A percentile compares a stretch with the other conserved stretches of the same genome.
phyloP scores from a whole-genome alignment of 2,113 vertebrate genomes.

The Phyllopteryx taeniolatus region DNA sequence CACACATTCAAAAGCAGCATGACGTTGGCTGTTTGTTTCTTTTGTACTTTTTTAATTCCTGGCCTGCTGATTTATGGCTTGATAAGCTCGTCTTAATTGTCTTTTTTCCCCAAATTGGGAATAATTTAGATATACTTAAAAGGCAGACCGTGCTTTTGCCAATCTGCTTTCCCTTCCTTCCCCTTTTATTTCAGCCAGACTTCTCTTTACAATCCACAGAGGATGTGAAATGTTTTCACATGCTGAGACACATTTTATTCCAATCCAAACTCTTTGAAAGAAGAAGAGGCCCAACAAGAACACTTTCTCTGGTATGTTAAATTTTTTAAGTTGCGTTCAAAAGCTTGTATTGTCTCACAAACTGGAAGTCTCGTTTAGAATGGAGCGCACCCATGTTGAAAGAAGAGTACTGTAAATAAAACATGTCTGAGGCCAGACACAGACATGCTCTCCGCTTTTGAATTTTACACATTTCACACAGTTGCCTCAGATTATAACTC shows the following conservation, averaged over 20 bases:
- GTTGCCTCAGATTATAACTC: slow-evolving; percentile 37
- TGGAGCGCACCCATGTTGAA: slow-evolving; percentile 1
- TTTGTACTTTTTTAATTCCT: slow-evolving; percentile 72
- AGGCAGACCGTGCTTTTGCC: slow-evolving; percentile 28
- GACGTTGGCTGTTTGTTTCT: slow-evolving; percentile 75
- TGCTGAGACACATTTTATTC: slow-evolving; percentile 31
- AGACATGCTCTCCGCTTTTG: slow-evolving; percentile 7
- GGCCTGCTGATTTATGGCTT: slow-evolving; percentile 68
- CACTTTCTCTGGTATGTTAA: slow-evolving; percentile 8
- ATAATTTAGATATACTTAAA: slow-evolving; percentile 63
- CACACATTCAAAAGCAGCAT: slow-evolving; percentile 78
- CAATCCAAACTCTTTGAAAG: slow-evolving; percentile 30
- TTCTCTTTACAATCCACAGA: slow-evolving; percentile 13
- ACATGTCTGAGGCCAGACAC: slow-evolving; percentile 16
- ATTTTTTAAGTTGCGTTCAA: slow-evolving; percentile 25
- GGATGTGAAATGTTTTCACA: slow-evolving; percentile 22
- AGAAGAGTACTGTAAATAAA: slow-evolving; percentile 27
- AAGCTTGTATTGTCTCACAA: neutral
- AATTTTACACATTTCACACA: slow-evolving; percentile 29
- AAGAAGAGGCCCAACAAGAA: slow-evolving; percentile 13
- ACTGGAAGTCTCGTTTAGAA: neutral
- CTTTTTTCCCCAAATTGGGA: slow-evolving; percentile 44
- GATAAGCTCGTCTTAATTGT: slow-evolving; percentile 64
- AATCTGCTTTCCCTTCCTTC: slow-evolving; percentile 4
- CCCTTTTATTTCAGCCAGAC: slow-evolving; percentile 19